Evolutionary conservation across 1,140 invertebrate genomes (phyloP).

Genomic region (Camponotus floridanus): DNA sequence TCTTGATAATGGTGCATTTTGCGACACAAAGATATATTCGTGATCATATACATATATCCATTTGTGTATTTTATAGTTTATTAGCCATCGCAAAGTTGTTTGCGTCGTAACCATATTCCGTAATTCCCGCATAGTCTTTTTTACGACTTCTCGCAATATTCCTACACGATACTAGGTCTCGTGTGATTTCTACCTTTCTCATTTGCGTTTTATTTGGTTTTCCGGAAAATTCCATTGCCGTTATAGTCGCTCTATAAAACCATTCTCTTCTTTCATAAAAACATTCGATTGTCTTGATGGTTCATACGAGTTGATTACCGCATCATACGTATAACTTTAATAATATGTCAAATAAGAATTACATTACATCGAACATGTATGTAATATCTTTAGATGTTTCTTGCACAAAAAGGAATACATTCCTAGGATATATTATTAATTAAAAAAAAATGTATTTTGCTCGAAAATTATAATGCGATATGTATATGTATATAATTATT

Average conservation of each 20-base stretch:
- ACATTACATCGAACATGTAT: background rate
- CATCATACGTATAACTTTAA: slow-evolving; percentile 18
- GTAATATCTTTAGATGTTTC: background rate
- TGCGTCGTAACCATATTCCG: slow-evolving; percentile 54
- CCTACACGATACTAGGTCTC: slow-evolving; percentile 8
- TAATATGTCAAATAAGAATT: slow-evolving; percentile 22
- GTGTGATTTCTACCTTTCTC: slow-evolving; percentile 36
- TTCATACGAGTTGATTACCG: background rate
- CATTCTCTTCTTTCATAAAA: slow-evolving; percentile 20
- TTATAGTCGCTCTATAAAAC: slow-evolving; percentile 26
- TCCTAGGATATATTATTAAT: background rate
- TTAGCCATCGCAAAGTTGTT: slow-evolving; percentile 52
- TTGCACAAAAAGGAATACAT: background rate
- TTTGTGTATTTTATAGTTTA: slow-evolving; percentile 65
- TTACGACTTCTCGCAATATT: slow-evolving; percentile 57
- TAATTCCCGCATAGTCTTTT: slow-evolving; percentile 57
- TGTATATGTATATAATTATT: background rate
- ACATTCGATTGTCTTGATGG: slow-evolving; percentile 20
- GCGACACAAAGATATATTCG: background rate
- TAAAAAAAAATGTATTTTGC: no score
- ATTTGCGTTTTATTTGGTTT: slow-evolving; percentile 16
- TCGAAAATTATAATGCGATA: background rate
- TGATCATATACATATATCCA: slow-evolving; percentile 9
- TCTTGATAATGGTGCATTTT: background rate
- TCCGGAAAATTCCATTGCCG: slow-evolving; percentile 6